Percentiles rank a stretch among this genome's conserved stretches.
phyloP scores from a whole-genome alignment of 2,797 vertebrate species.

The Bufotes viridis region DNA sequence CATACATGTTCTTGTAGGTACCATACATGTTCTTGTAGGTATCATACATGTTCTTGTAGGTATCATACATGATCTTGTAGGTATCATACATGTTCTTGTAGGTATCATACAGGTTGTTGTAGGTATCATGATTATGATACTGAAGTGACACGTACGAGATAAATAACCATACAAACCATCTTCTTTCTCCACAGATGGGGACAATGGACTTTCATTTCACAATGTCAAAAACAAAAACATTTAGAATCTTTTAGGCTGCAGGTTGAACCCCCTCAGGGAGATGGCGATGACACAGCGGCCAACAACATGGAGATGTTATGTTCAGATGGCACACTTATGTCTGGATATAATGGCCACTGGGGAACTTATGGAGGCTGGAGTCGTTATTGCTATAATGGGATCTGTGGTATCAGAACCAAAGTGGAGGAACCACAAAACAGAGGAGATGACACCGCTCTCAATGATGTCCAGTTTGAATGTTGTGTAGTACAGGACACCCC shows the following conservation, averaged over 20 bases:
- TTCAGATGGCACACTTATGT: slow-evolving; percentile 62
- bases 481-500: neutral
- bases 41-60: too few species aligned
- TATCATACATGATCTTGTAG: too few species aligned
- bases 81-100: too few species aligned
- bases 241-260: slow-evolving; percentile 74
- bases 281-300: slow-evolving; percentile 70
- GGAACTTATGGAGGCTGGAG: neutral
- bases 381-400: neutral
- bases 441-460: slow-evolving; percentile 16
- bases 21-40: too few species aligned
- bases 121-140: neutral
- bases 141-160: neutral
- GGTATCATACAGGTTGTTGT: neutral
- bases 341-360: neutral
- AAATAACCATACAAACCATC: neutral
- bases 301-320: slow-evolving; percentile 77
- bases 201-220: slow-evolving; percentile 72
- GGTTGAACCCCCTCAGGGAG: slow-evolving; percentile 69
- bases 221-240: slow-evolving; percentile 71
- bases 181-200: slow-evolving; percentile 69
- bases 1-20: too few species aligned
- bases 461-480: neutral
- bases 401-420: neutral
- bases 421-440: neutral